These are phyloP conservation scores for Pterostichus niger DNA, from an alignment of 2,888 invertebrate genomes.

Conservation along the genomic window DNA sequence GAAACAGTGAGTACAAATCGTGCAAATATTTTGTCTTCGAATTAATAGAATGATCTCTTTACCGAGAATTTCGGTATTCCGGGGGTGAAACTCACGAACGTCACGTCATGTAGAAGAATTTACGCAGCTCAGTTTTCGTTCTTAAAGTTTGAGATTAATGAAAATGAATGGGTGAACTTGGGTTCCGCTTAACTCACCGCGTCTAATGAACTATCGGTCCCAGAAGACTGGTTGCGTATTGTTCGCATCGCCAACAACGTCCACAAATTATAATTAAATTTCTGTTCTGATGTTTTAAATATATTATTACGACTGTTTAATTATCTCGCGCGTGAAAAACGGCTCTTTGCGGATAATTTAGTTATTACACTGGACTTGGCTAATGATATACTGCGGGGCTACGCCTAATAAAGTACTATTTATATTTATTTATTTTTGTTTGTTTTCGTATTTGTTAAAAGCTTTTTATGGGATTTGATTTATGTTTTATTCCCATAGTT, in stretches of 20 bases:
- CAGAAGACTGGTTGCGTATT: slow-evolving; percentile 50
- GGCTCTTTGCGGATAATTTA: slow-evolving; percentile 39
- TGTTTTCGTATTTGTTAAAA: background rate
- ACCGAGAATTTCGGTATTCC: too few species aligned
- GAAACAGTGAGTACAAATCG: too few species aligned
- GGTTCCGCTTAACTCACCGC: slow-evolving; percentile 30
- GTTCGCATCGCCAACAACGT: slow-evolving; percentile 22
- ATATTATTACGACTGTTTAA: slow-evolving; percentile 52
- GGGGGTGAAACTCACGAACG: too few species aligned
- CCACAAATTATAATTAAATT: slow-evolving; percentile 62
- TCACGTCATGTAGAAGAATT: slow-evolving; percentile 35
- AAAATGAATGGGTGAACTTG: slow-evolving; percentile 56
- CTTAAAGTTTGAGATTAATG: slow-evolving; percentile 54
- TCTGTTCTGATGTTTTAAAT: slow-evolving; percentile 54
- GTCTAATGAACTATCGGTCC: slow-evolving; percentile 57
- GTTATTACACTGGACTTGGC: slow-evolving; percentile 4
- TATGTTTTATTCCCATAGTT: background rate
- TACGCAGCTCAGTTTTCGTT: slow-evolving; percentile 39
- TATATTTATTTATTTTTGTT: slow-evolving; percentile 8
- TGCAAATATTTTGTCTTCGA: too few species aligned
- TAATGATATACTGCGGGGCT: background rate
- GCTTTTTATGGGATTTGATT: slow-evolving; percentile 23
- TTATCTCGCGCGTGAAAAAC: slow-evolving; percentile 35
- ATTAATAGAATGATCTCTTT: too few species aligned
- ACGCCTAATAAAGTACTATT: background rate